Evolutionary conservation across 2,888 invertebrate species (phyloP).

Genomic region (Eutolmus rufibarbis): DNA sequence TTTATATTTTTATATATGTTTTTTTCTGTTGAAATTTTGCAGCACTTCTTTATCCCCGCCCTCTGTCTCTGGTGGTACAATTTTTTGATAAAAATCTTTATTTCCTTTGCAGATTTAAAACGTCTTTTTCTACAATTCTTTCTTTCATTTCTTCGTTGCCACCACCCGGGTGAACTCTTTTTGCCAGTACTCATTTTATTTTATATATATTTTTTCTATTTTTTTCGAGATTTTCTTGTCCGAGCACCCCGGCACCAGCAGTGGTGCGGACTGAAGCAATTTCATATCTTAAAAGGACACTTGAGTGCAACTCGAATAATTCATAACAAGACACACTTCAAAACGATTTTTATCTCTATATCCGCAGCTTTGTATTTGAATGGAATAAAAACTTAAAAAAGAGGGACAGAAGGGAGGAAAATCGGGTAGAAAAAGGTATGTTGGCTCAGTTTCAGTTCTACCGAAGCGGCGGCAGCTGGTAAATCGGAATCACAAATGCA

Average conservation of each 20-base stretch:
- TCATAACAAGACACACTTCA: conserved; percentile 29
- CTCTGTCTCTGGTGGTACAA: background rate
- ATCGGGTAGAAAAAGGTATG: background rate
- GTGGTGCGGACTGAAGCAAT: conserved; percentile 7
- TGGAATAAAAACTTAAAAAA: background rate
- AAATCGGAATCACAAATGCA: background rate
- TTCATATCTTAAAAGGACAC: conserved; percentile 24
- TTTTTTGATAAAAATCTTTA: conserved; percentile 32
- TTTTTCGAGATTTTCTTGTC: background rate
- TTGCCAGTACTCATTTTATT: background rate
- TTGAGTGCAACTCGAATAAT: conserved; percentile 31
- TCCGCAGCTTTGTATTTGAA: conserved; percentile 15
- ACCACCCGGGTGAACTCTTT: background rate
- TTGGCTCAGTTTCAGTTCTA: background rate
- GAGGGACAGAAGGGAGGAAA: background rate
- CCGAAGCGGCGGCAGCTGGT: background rate
- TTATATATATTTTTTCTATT: background rate
- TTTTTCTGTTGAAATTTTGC: background rate
- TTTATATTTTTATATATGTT: background rate
- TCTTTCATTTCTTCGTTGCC: background rate
- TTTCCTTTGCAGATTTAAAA: conserved; percentile 25
- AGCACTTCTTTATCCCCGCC: background rate
- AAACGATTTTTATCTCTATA: conserved; percentile 26
- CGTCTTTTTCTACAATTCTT: conserved; percentile 3
- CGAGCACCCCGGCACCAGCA: background rate